Evolutionary conservation across 2,113 vertebrate species (phyloP), one percentile per base, ranked within the genome.

Genomic region (Odocoileus hemionus): DNA sequence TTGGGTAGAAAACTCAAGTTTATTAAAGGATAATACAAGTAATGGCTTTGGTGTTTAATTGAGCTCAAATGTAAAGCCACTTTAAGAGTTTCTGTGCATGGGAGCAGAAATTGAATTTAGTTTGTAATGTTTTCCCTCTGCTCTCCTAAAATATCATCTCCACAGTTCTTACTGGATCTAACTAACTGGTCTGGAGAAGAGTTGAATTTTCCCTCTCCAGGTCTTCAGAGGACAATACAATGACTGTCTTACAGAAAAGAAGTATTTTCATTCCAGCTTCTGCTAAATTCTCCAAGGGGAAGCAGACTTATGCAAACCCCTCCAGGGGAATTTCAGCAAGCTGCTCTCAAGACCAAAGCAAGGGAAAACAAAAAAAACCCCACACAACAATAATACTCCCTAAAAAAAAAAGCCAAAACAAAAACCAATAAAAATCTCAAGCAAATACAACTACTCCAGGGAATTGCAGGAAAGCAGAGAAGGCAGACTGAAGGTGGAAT

Each of bases 331-430:
- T 83, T 36, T 91, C 52, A 84, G n/a, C 61, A 83, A 91, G 50
- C 86, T 97, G 89, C 16, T 94, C 52, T 87, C 60, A 87, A 64
- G 79, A 92, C 16, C 52, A 64, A 30, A 94, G 92, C n/a, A 79
- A 95, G 58, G 45, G 84, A 82, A 90, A 94, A 92, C 84, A 28
- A 45, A 78, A 43, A 17, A 47, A 6, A 3, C 0, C 76, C 8
- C 30, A 50, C n/a, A 7, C 11, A 80, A 57, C 6, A 54, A 79
- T 39, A n/a, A 61, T 15, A 50, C 39, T 36, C 47, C 30, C 58
- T 78, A 16, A 47, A 3, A 78, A 89, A 36, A 21, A 70, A 70
- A 70, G 64, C 17, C 33, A 82, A 86, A 54, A 82, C 10, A 87
- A 89, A 57, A 86, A 19, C 9, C 30, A 33, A 64, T n/a, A 36